A percentile compares a stretch with the other conserved stretches of the same genome.
phyloP scores from a whole-genome alignment of 2,797 vertebrate genomes.

The Petrocephalus schoutedeni region DNA sequence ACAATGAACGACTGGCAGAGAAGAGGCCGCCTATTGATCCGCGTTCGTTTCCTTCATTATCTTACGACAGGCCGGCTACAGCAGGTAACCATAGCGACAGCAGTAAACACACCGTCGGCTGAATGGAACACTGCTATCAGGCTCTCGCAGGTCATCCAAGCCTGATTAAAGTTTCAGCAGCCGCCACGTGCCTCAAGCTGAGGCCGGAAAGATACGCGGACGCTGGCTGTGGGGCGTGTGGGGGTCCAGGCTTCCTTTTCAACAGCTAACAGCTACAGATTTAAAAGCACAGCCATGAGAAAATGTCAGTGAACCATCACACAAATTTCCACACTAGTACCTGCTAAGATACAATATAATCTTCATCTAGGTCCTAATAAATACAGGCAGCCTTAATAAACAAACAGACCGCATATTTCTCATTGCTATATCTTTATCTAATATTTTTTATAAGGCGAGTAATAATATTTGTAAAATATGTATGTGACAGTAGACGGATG shows the following conservation, averaged over 20 bases:
- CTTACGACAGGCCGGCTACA: constrained; percentile 54
- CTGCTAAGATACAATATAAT: background rate
- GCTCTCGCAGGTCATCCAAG: constrained; percentile 53
- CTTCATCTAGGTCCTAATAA: background rate
- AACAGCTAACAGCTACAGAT: background rate
- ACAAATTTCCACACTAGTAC: background rate
- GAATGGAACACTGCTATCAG: constrained; percentile 57
- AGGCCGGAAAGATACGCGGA: too few species aligned
- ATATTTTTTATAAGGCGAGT: background rate
- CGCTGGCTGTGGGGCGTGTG: background rate
- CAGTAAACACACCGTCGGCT: constrained; percentile 52
- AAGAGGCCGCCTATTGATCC: constrained; percentile 49
- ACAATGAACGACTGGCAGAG: constrained; percentile 44
- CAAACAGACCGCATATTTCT: background rate
- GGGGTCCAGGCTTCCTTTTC: background rate
- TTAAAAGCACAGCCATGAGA: background rate
- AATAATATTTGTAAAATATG: background rate
- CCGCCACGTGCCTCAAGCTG: constrained; percentile 39
- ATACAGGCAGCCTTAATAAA: background rate
- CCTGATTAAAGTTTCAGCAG: constrained; percentile 68
- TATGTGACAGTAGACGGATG: background rate
- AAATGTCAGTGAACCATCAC: background rate
- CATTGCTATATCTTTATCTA: background rate
- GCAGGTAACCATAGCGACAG: constrained; percentile 52
- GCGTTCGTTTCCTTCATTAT: constrained; percentile 64